Conservation (phyloP, 2,888 invertebrate species). For the Agrilus mali region DNA sequence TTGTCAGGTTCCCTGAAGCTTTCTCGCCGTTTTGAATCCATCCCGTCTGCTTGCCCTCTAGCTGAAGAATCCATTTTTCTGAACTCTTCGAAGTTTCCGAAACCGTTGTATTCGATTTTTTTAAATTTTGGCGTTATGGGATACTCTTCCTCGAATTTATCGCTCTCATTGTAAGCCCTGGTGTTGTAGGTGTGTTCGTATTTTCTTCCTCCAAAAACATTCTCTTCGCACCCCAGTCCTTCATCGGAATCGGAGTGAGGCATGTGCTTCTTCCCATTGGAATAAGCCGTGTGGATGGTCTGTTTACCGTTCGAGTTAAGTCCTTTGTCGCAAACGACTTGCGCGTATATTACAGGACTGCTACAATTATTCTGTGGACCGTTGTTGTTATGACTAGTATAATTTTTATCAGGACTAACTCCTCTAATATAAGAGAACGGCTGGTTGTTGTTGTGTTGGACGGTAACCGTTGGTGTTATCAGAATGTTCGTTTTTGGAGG, state of each 20-base stretch:
- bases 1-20: conserved; percentile 31
- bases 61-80: conserved; percentile 34
- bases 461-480: conserved; percentile 45
- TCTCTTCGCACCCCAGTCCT: conserved; percentile 61
- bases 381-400: conserved; percentile 5
- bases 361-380: conserved; percentile 22
- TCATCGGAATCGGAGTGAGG: conserved; percentile 67
- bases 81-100: conserved; percentile 40
- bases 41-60: conserved; percentile 53
- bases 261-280: conserved; percentile 34
- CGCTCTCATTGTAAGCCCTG: conserved; percentile 34
- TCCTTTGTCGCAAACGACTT: conserved; percentile 46
- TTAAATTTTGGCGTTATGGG: conserved; percentile 50
- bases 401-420: conserved; percentile 32
- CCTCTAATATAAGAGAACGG: conserved; percentile 70
- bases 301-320: conserved; percentile 26
- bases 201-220: conserved; percentile 31
- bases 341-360: conserved; percentile 60
- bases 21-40: conserved; percentile 46
- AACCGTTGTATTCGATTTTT: conserved; percentile 36
- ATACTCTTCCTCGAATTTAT: conserved; percentile 34
- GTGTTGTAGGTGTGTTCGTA: conserved; percentile 32
- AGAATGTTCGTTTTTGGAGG: conserved; percentile 43
- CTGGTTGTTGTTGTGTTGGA: conserved; percentile 57
- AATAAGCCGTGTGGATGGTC: conserved; percentile 41